Evolutionary conservation across 2,797 vertebrate species (phyloP).

Genomic region (Microchirus variegatus): DNA sequence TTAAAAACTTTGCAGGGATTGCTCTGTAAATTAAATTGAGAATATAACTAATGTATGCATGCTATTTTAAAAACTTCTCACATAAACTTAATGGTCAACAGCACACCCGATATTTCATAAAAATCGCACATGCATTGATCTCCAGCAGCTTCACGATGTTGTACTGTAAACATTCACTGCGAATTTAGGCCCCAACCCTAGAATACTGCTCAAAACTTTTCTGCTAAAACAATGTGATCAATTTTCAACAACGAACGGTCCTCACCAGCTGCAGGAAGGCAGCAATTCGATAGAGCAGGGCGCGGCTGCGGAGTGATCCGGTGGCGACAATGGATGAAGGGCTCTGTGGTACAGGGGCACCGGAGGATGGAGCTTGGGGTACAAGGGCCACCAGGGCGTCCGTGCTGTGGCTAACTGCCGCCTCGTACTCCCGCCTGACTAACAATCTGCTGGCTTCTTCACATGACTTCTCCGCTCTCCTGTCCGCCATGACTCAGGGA

Average conservation of each 20-base stretch:
- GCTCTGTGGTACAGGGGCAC: constrained; percentile 78
- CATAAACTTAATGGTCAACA: too few species aligned
- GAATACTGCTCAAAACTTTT: too few species aligned
- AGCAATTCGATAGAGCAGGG: constrained; percentile 94
- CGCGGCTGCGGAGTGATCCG: constrained; percentile 89
- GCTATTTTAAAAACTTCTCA: too few species aligned
- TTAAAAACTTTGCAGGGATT: too few species aligned
- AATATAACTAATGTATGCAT: too few species aligned
- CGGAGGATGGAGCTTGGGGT: constrained; percentile 82
- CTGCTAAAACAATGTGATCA: background rate
- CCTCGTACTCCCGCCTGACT: constrained; percentile 94
- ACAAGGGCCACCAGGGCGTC: constrained; percentile 92
- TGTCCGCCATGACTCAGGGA: constrained; percentile 99
- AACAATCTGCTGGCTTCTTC: constrained; percentile 98
- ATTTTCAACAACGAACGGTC: constrained; percentile 11
- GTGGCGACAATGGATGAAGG: constrained; percentile 66
- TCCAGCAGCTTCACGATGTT: too few species aligned
- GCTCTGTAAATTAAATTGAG: too few species aligned
- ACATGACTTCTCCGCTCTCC: constrained; percentile 99
- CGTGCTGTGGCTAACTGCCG: constrained; percentile 93
- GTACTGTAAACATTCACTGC: too few species aligned
- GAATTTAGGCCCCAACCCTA: too few species aligned
- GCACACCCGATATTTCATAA: too few species aligned
- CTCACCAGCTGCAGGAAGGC: constrained; percentile 96
- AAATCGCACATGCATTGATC: too few species aligned